Evolutionary conservation across 2,797 vertebrate species (phyloP), one percentile per base, ranked within the genome.

Genomic region (Lutjanus argentimaculatus): DNA sequence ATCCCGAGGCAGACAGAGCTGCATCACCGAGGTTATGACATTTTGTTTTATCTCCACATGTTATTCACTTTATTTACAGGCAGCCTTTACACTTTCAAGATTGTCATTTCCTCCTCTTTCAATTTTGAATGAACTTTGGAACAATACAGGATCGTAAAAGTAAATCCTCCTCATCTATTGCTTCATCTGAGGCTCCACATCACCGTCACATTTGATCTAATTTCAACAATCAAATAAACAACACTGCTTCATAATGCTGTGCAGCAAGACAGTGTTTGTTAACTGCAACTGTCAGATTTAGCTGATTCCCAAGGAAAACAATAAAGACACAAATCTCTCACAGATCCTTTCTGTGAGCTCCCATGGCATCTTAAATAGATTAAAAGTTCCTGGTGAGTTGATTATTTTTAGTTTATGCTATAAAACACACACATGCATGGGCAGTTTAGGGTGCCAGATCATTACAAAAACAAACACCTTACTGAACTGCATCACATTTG

Each of bases 111-210:
- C 7, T 17, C n/a, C 17, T 21, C 11, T 53, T 21, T 21, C 51
- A 73, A 19, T 8, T 75, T 7, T 48, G 43, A 58, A 36, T 82
- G 73, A 83, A 88, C 89, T 89, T 90, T 88, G 87, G 83, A 89
- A 25, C 85, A 75, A 67, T 65, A 15, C 2, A 42, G 8, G 59
- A 56, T 71, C 51, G 68, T 87, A 89, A 88, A 36, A 85, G 30
- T 12, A 61, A 45, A 67, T 72, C 62, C 30, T 25, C 30, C 21
- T 71, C 52, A 9, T 74, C 12, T 66, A 63, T 61, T 75, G 48
- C 43, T 70, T 82, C 62, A 72, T 77, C 69, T 56, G 49, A 75
- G 46, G 57, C 64, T 25, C 17, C 22, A 15, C 19, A 4, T 82
- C 74, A 67, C 16, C 46, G 43, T 68, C 70, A 49, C 45, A 58